Percentiles rank a stretch among this genome's conserved stretches.
Evolutionary conservation across 1,140 invertebrate genomes (phyloP).

Genomic region (Pseudomyrmex gracilis): DNA sequence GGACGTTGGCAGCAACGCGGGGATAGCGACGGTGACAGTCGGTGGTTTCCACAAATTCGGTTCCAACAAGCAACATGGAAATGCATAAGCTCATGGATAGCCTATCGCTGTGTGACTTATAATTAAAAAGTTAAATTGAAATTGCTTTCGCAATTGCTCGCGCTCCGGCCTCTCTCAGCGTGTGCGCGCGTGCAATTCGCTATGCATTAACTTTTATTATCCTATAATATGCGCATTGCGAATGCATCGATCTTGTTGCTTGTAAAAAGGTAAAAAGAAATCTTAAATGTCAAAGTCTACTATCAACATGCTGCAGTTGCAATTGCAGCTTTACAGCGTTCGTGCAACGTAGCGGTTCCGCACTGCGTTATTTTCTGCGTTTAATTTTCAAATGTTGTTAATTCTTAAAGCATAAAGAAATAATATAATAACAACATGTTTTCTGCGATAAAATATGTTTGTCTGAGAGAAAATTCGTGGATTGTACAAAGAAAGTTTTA

Average conservation of each 20-base stretch:
- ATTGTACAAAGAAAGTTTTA: slow-evolving; percentile 4
- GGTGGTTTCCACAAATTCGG: slow-evolving; percentile 43
- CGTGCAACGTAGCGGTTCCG: not conserved
- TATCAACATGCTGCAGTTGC: not conserved
- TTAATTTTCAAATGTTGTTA: slow-evolving; percentile 28
- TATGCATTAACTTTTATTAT: slow-evolving; percentile 66
- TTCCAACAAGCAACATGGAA: slow-evolving; percentile 45
- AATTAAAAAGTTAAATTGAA: slow-evolving; percentile 76
- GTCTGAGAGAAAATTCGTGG: not conserved
- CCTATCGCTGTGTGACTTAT: slow-evolving; percentile 67
- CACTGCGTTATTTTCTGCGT: not conserved
- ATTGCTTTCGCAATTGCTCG: slow-evolving; percentile 63
- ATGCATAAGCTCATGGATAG: slow-evolving; percentile 59
- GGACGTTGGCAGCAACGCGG: slow-evolving; percentile 24
- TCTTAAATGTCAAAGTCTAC: slow-evolving; percentile 22
- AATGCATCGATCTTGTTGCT: slow-evolving; percentile 10
- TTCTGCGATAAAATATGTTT: slow-evolving; percentile 16
- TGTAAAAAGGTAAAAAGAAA: slow-evolving; percentile 13
- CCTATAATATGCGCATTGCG: slow-evolving; percentile 51
- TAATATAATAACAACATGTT: slow-evolving; percentile 26
- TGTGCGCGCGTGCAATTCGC: not conserved
- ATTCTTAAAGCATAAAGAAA: not conserved
- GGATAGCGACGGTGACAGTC: not conserved
- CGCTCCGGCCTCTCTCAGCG: not conserved
- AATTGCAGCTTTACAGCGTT: slow-evolving; percentile 34